Evolutionary conservation across 1,140 invertebrate species (phyloP), one percentile per base, ranked within the genome.

Genomic region (Leptinotarsa defecta): DNA sequence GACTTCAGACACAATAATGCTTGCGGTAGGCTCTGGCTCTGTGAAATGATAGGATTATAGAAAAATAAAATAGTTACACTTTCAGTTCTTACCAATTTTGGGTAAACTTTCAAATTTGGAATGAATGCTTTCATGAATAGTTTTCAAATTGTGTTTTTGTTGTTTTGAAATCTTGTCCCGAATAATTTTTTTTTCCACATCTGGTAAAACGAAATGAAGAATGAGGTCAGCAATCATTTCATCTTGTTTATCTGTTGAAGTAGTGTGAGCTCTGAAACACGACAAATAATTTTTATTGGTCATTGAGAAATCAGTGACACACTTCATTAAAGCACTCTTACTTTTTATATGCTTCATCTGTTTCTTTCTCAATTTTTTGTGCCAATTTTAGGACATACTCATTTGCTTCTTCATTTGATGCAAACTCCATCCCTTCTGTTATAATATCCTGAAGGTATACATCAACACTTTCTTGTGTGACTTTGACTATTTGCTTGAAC

Each of bases 361-460:
- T 76, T 73, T 88, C 85, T 82, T 89, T 79, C 80, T 93, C 91
- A 57, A 93, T 87, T 80, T 88, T 87, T n/a, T 86, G 84, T 4
- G 91, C 90, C 67, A 91, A 70, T 3, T 85, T 80, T 22, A 86
- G 80, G 4, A 93, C 87, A 49, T 91, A 88, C 13, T 85, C 77
- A 17, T 87, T 82, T 0, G 91, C 89, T 77, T 90, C 85, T 24
- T 87, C 81, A 48, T 91, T 88, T 0, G 90, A 89, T 19, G 87
- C 83, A 74, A 88, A 86, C 61, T 91, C 87, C 70, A 92, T 86
- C 6, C 90, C 88, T 62, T 89, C 88, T 3, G 88, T 86, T 8
- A 93, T 88, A 22, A 93, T 88, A 76, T 89, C 88, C 77, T 91
- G 87, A 57, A 94, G 85, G 83, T 92, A 93, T 0, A 87, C 83